phyloP scores from a whole-genome alignment of 2,888 invertebrate genomes.

The Eupsilia transversa region DNA sequence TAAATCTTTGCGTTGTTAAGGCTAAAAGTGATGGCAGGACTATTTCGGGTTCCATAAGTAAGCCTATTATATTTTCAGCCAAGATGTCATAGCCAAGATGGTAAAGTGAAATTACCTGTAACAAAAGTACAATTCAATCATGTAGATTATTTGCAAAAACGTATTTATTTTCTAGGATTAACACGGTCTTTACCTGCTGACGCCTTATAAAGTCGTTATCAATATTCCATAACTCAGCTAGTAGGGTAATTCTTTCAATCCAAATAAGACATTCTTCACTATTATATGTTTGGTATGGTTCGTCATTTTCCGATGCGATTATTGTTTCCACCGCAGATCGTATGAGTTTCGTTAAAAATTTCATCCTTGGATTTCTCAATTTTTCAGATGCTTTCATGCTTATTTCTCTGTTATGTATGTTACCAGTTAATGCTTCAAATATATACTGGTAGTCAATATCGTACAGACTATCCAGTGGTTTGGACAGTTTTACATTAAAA shows the following conservation, averaged over 20 bases:
- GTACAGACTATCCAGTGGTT: slow-evolving; percentile 94
- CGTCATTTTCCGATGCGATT: slow-evolving; percentile 90
- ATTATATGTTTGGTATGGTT: slow-evolving; percentile 84
- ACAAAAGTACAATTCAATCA: slow-evolving; percentile 29
- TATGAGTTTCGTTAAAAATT: slow-evolving; percentile 94
- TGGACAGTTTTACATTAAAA: slow-evolving; percentile 94
- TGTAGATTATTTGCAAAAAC: not conserved
- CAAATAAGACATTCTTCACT: slow-evolving; percentile 89
- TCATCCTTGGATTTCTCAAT: slow-evolving; percentile 92
- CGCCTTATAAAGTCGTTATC: slow-evolving; percentile 93
- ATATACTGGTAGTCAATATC: slow-evolving; percentile 93
- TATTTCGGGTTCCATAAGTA: slow-evolving; percentile 92
- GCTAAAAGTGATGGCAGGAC: slow-evolving; percentile 93
- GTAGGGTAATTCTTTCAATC: slow-evolving; percentile 93
- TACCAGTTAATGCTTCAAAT: slow-evolving; percentile 85
- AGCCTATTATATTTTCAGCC: slow-evolving; percentile 91
- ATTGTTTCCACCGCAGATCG: slow-evolving; percentile 94
- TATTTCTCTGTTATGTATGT: slow-evolving; percentile 88
- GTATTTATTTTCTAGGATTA: not conserved
- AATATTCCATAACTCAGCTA: slow-evolving; percentile 95
- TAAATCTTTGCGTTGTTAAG: slow-evolving; percentile 95
- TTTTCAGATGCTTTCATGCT: slow-evolving; percentile 93
- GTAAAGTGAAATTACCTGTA: slow-evolving; percentile 91
- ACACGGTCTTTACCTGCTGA: slow-evolving; percentile 91
- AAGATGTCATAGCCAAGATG: slow-evolving; percentile 91